phyloP scores from a whole-genome alignment of 92 coral and sea anemone species.

The Montipora capitata region DNA sequence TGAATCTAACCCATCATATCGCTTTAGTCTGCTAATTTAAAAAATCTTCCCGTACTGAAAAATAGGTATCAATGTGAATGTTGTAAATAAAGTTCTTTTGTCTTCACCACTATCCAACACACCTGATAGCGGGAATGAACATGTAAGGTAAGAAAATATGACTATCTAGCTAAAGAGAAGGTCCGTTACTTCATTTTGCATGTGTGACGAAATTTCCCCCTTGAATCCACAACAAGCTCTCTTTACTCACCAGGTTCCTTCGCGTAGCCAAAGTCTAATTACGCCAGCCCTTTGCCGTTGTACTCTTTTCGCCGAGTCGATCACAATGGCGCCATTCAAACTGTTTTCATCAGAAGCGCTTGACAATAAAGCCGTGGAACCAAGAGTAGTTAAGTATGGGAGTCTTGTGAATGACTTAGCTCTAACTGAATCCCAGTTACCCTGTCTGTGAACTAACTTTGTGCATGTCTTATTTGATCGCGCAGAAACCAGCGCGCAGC shows the following conservation, averaged over 20 bases:
- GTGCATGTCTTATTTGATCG: slow-evolving; percentile 37
- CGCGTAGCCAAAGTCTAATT: slow-evolving; percentile 77
- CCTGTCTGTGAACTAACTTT: slow-evolving; percentile 48
- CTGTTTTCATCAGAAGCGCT: slow-evolving; percentile 8
- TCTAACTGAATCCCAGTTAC: slow-evolving; percentile 49
- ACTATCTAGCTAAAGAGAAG: no score
- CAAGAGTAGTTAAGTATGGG: slow-evolving; percentile 50
- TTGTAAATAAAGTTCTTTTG: no score
- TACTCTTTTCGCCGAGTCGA: slow-evolving; percentile 19
- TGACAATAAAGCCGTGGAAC: slow-evolving; percentile 5
- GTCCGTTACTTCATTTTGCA: no score
- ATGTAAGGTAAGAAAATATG: no score
- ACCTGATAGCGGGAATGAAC: no score
- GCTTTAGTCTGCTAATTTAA: no score
- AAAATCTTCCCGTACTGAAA: no score
- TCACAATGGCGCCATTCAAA: slow-evolving; percentile 37
- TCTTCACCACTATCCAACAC: no score
- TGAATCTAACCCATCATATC: no score
- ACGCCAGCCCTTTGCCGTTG: slow-evolving; percentile 41
- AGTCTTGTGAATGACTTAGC: slow-evolving; percentile 24
- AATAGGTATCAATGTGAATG: no score
- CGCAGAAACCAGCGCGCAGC: slow-evolving; percentile 47
- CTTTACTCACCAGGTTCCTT: slow-evolving; percentile 78
- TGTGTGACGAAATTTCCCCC: no score
- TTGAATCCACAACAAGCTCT: no score